Percentiles rank a stretch among this genome's conserved stretches.
Conservation (phyloP, 2,113 vertebrate species). For the Xenopus laevis region DNA sequence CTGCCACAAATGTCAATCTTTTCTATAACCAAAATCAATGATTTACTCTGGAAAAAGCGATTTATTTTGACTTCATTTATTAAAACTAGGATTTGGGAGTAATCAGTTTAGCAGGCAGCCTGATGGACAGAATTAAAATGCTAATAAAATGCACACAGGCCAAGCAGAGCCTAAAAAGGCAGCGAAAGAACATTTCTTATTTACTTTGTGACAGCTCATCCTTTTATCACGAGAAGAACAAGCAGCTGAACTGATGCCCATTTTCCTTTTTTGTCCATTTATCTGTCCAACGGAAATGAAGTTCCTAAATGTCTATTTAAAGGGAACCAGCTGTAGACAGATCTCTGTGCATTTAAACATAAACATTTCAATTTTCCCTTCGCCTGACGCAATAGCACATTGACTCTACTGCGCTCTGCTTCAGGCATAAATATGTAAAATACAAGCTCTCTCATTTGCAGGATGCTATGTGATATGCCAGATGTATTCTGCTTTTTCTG, state of each 20-base stretch:
- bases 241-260: slow-evolving; percentile 48
- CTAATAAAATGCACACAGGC: neutral
- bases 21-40: too few relatives aligned
- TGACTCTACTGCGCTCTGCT: too few relatives aligned
- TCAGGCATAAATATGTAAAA: too few relatives aligned
- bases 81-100: too few relatives aligned
- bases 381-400: too few relatives aligned
- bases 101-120: neutral
- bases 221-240: slow-evolving; percentile 39
- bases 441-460: too few relatives aligned
- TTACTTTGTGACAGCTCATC: slow-evolving; percentile 43
- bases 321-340: slow-evolving; percentile 47
- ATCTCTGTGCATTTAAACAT: slow-evolving; percentile 31
- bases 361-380: too few relatives aligned
- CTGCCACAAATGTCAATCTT: too few relatives aligned
- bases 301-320: slow-evolving; percentile 47
- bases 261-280: slow-evolving; percentile 59
- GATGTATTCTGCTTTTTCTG: too few relatives aligned
- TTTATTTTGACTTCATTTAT: too few relatives aligned
- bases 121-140: neutral
- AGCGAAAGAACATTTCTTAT: slow-evolving; percentile 43
- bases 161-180: slow-evolving; percentile 37
- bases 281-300: slow-evolving; percentile 51
- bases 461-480: too few relatives aligned
- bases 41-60: too few relatives aligned